Percentiles rank a stretch among this genome's conserved stretches.
Evolutionary conservation across 2,797 vertebrate genomes (phyloP).

Genomic region (Danio choprae): DNA sequence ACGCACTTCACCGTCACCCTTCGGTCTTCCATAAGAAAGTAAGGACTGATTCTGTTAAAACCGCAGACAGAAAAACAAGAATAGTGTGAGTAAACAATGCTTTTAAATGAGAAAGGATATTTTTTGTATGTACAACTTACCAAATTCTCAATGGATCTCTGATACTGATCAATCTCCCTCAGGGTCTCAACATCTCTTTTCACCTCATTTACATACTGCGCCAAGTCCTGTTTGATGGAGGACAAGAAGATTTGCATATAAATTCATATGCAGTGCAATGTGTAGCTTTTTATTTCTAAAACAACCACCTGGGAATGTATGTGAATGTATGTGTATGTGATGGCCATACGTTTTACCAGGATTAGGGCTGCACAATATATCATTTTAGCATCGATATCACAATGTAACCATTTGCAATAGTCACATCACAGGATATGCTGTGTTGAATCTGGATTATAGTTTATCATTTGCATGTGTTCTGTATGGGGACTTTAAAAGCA

Average conservation of each 20-base stretch:
- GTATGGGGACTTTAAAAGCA: too few relatives aligned
- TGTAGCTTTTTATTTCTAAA: too few relatives aligned
- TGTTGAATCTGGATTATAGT: too few relatives aligned
- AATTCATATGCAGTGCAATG: too few relatives aligned
- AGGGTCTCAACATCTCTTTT: conserved; percentile 97
- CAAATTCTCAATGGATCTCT: conserved; percentile 96
- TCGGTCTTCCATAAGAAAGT: conserved; percentile 89
- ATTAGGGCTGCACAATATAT: too few relatives aligned
- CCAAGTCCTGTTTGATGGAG: conserved; percentile 85
- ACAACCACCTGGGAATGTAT: too few relatives aligned
- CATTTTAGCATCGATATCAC: too few relatives aligned
- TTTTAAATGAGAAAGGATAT: background rate
- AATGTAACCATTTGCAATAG: too few relatives aligned
- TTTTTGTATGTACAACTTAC: conserved; percentile 71
- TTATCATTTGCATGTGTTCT: too few relatives aligned
- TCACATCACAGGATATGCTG: too few relatives aligned
- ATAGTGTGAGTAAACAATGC: background rate
- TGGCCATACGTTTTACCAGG: too few relatives aligned
- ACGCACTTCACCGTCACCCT: conserved; percentile 93
- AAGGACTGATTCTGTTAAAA: conserved; percentile 88
- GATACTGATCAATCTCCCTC: conserved; percentile 93
- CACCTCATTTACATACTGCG: conserved; percentile 97
- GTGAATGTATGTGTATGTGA: too few relatives aligned
- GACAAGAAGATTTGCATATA: background rate
- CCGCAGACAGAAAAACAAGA: background rate